phyloP scores from a whole-genome alignment of 1,140 invertebrate species.

The Pseudomyrmex concolor region DNA sequence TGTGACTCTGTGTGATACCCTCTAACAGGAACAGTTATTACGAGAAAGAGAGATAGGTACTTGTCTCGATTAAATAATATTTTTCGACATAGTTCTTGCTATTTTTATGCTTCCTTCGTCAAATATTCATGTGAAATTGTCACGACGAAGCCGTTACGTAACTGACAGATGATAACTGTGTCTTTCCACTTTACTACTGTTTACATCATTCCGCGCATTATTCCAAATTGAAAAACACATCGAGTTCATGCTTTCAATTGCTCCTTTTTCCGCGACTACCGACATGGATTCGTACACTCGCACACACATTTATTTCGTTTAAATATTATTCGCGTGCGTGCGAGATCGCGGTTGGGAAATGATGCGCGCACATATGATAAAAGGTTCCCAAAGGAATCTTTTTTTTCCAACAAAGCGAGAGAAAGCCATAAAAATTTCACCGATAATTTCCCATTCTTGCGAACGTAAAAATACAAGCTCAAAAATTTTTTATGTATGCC shows the following conservation, averaged over 20 bases:
- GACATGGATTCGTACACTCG: too few species aligned
- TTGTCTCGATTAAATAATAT: constrained; percentile 17
- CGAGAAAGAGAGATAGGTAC: not conserved
- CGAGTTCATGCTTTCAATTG: not conserved
- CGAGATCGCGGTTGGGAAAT: too few species aligned
- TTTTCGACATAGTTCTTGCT: not conserved
- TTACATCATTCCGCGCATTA: constrained; percentile 20
- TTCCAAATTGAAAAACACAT: not conserved
- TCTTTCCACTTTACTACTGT: not conserved
- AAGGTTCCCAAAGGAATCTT: too few species aligned
- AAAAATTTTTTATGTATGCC: too few species aligned
- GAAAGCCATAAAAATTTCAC: too few species aligned
- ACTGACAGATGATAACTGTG: constrained; percentile 36
- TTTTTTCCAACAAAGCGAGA: too few species aligned
- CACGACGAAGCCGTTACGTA: constrained; percentile 24
- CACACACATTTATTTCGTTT: too few species aligned
- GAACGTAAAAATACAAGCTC: too few species aligned
- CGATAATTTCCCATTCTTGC: too few species aligned
- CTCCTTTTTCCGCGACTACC: too few species aligned
- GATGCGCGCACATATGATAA: too few species aligned
- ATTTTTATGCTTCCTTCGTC: not conserved
- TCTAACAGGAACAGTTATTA: not conserved
- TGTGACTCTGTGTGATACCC: not conserved
- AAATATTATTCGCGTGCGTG: too few species aligned
- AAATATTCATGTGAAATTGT: constrained; percentile 14